These are phyloP conservation scores for Cybosia mesomella DNA, from an alignment of 2,888 invertebrate genomes.

Conservation along the genomic window DNA sequence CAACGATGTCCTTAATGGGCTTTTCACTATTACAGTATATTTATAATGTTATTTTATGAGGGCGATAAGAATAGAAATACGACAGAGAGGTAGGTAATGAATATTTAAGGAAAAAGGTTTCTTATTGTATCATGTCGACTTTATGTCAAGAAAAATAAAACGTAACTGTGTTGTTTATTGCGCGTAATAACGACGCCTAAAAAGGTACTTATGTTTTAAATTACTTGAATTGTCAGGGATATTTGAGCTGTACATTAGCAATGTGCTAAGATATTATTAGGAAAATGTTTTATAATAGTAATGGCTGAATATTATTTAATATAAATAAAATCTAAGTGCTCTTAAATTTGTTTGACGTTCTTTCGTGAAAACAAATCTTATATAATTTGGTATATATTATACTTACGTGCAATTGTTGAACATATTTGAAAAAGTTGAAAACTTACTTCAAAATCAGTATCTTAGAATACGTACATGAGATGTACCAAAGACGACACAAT, in stretches of 20 bases:
- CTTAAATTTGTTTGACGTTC: neutral
- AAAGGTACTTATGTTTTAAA: constrained; percentile 35
- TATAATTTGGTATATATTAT: neutral
- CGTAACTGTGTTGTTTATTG: constrained; percentile 34
- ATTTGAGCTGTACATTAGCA: neutral
- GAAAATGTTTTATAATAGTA: neutral
- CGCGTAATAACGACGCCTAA: constrained; percentile 37
- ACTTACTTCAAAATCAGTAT: no score
- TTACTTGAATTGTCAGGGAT: constrained; percentile 29
- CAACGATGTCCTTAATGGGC: neutral
- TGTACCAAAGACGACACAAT: no score
- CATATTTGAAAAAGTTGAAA: no score
- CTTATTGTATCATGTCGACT: constrained; percentile 19
- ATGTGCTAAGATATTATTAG: constrained; percentile 3
- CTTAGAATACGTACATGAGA: no score
- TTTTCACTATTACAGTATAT: constrained; percentile 1
- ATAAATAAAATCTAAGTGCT: neutral
- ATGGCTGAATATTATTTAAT: neutral
- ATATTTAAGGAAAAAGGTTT: constrained; percentile 18
- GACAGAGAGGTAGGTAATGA: constrained; percentile 22
- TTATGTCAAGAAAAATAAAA: constrained; percentile 29
- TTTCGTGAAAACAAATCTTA: neutral
- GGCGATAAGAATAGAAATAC: constrained; percentile 13
- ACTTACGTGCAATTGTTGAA: neutral
- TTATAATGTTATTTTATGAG: constrained; percentile 18